Evolutionary conservation across 2,888 invertebrate genomes (phyloP), one percentile per base, ranked within the genome.

Genomic region (Cheilosia urbana): DNA sequence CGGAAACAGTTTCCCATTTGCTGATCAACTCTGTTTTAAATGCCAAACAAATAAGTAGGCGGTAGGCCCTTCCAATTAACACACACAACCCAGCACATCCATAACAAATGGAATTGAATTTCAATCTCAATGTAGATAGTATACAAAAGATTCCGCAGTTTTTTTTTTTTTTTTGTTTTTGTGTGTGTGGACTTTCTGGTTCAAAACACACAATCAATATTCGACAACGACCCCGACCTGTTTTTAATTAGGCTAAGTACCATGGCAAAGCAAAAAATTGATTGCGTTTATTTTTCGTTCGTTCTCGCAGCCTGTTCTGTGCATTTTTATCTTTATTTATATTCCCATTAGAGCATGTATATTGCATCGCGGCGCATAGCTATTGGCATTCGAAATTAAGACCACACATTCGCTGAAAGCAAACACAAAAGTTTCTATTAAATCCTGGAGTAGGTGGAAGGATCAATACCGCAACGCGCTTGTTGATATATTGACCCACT

Each of bases 211-310:
- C 37, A 53, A 37, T 15, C 19, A 37, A 34, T 34, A 49, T 37
- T n/a, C 24, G 37, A 60, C n/a, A 40, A 37, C 15, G 72, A 68
- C 66, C 62, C 62, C 68, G 57, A 62, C 62, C 55, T 40, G 68
- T 62, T 69, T 71, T 78, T 83, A 83, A 83, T 83, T 73, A 83
- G 72, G 68, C 82, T 83, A 83, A 83, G 78, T 73, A 78, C 55
- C 13, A 34, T 45, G n/a, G 17, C 34, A 45, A 55, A 62, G 62
- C 72, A 63, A 65, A 65, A 65, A 51, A 76, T 76, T 71, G 69
- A 81, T 71, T 81, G 45, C 62, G 63, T 73, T 66, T 40, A 66
- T 53, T 66, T 27, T 53, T 9, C 17, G 27, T 19, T 19, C 7
- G 11, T 19, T 34, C 15, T 34, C 47, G 30, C 47, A 27, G 27